Conservation (phyloP, 2,113 vertebrate species). For the Hippocampus abdominalis region DNA sequence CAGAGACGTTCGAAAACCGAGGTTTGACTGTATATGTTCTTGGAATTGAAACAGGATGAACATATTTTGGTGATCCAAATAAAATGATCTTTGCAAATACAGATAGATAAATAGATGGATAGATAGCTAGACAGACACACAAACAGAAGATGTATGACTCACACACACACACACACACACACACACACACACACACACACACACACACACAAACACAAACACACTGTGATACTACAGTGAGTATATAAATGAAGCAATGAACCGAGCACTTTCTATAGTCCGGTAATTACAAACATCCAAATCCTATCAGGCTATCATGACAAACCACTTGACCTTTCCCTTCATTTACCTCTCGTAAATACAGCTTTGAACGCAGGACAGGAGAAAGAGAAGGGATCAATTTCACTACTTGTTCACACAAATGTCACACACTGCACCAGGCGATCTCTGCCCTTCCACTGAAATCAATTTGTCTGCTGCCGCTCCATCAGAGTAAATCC, state of each 20-base stretch:
- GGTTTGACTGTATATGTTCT: too few species aligned
- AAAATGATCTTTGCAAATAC: neutral
- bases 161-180: too few species aligned
- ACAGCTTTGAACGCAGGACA: conserved; percentile 36
- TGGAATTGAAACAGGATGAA: neutral
- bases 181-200: too few species aligned
- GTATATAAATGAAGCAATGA: neutral
- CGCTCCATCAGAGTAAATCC: conserved; percentile 36
- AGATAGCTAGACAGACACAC: too few species aligned
- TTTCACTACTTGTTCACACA: conserved; percentile 47
- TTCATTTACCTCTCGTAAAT: conserved; percentile 37
- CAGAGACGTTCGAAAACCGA: too few species aligned
- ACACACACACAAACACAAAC: too few species aligned
- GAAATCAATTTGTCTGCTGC: conserved; percentile 60
- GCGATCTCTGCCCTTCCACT: conserved; percentile 45
- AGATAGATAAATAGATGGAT: too few species aligned
- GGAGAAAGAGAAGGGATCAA: conserved; percentile 43
- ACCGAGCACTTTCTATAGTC: conserved; percentile 7
- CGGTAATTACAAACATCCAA: conserved; percentile 8
- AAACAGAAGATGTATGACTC: too few species aligned
- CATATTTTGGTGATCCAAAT: neutral
- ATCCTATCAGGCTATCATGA: conserved; percentile 39
- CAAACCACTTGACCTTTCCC: conserved; percentile 42
- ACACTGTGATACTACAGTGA: too few species aligned
- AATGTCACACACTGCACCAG: conserved; percentile 46